Percentiles rank a stretch among this genome's conserved stretches.
phyloP scores from a whole-genome alignment of 2,797 vertebrate species.

The Gobionotothen gibberifrons region DNA sequence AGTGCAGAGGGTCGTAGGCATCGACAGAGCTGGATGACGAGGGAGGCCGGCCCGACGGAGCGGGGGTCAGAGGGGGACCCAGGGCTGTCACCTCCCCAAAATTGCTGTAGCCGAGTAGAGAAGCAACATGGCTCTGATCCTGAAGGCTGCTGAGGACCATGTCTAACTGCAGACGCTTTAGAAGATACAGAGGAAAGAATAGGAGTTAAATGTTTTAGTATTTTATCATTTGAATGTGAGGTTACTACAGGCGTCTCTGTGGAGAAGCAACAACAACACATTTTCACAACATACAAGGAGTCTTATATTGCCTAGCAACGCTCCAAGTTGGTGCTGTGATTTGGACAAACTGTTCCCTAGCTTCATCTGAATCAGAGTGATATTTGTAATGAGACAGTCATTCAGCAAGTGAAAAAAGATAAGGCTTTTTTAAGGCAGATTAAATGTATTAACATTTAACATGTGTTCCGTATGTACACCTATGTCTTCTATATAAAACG shows the following conservation, averaged over 20 bases:
- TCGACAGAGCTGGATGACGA: slow-evolving; percentile 75
- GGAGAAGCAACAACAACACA: slow-evolving; percentile 27
- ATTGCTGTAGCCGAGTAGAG: slow-evolving; percentile 85
- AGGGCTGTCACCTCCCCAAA: slow-evolving; percentile 80
- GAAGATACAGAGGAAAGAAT: slow-evolving; percentile 25
- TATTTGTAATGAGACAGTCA: slow-evolving; percentile 12
- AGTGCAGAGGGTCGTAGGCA: slow-evolving; percentile 81
- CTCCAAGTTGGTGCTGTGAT: slow-evolving; percentile 17
- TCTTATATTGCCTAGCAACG: slow-evolving; percentile 50
- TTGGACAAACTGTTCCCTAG: slow-evolving; percentile 13
- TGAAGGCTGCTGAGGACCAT: slow-evolving; percentile 89
- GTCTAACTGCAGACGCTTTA: slow-evolving; percentile 86
- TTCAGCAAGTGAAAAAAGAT: not conserved
- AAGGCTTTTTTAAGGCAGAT: not conserved
- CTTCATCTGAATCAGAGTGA: slow-evolving; percentile 11
- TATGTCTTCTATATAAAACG: not conserved
- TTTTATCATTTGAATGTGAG: slow-evolving; percentile 12
- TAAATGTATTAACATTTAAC: not conserved
- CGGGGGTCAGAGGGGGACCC: slow-evolving; percentile 70
- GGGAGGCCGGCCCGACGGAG: slow-evolving; percentile 58
- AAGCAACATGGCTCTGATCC: slow-evolving; percentile 87
- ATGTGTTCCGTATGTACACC: not conserved
- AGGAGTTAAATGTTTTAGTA: not conserved
- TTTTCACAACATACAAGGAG: slow-evolving; percentile 37
- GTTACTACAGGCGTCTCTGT: not conserved